Conservation (phyloP, 2,888 invertebrate species). For the Camponotus fellah region DNA sequence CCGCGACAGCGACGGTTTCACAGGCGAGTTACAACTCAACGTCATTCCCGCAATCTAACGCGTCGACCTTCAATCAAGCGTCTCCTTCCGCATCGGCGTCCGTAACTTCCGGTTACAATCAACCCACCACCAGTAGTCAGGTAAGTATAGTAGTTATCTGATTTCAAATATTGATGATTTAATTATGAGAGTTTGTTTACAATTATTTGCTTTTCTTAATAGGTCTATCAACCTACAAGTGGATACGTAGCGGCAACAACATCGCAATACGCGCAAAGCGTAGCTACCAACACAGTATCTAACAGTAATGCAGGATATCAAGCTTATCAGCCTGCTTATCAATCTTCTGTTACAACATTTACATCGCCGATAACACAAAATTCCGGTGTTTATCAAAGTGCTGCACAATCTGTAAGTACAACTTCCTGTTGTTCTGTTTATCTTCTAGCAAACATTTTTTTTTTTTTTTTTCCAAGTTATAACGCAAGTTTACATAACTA, state of each 20-base stretch:
- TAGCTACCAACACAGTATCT: conserved; percentile 81
- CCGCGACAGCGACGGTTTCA: conserved; percentile 81
- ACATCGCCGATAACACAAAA: conserved; percentile 83
- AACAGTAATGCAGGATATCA: conserved; percentile 83
- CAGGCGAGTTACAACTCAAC: conserved; percentile 82
- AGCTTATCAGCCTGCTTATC: conserved; percentile 83
- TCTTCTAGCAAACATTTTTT: neutral
- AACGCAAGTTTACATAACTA: neutral
- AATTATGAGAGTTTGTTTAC: conserved; percentile 37
- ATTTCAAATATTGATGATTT: neutral
- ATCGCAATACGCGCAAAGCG: conserved; percentile 82
- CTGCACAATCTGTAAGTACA: conserved; percentile 81
- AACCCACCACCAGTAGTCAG: conserved; percentile 83
- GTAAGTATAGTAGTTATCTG: conserved; percentile 59
- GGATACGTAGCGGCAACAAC: conserved; percentile 83
- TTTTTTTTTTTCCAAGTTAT: neutral
- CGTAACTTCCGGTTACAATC: conserved; percentile 81
- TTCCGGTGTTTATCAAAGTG: conserved; percentile 82
- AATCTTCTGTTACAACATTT: conserved; percentile 83
- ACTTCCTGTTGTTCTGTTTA: neutral
- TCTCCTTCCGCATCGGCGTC: conserved; percentile 81
- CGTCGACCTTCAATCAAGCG: conserved; percentile 83
- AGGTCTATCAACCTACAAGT: conserved; percentile 82
- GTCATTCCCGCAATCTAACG: conserved; percentile 82
- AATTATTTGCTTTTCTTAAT: neutral